Conservation (phyloP, 2,113 vertebrate genomes). For the Ictalurus punctatus region DNA sequence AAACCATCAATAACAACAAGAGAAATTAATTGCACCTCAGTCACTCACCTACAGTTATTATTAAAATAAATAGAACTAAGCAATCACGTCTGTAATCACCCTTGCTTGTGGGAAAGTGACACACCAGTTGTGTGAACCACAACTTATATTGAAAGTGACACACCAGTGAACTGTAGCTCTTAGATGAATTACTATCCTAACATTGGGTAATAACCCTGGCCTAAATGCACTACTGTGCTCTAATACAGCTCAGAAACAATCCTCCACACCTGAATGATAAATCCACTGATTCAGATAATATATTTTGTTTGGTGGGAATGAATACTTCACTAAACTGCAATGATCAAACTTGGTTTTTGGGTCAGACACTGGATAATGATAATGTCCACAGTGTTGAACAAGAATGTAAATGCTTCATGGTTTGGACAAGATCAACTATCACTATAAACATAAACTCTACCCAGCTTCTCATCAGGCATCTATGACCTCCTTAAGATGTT, state of each 20-base stretch:
- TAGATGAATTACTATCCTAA: too few relatives aligned
- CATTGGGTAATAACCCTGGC: too few relatives aligned
- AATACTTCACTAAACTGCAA: neutral
- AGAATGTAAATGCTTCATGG: neutral
- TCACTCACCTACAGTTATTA: too few relatives aligned
- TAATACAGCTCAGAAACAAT: neutral
- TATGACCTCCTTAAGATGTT: too few relatives aligned
- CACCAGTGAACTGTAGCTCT: too few relatives aligned
- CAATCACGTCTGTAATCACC: too few relatives aligned
- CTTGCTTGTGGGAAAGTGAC: too few relatives aligned
- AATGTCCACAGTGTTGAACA: neutral
- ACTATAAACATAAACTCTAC: neutral
- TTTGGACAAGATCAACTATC: neutral
- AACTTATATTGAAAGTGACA: too few relatives aligned
- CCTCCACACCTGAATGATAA: neutral
- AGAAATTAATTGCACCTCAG: neutral
- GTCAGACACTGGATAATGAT: neutral
- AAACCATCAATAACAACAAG: neutral
- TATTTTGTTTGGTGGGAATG: neutral
- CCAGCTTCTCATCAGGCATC: too few relatives aligned
- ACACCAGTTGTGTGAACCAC: too few relatives aligned
- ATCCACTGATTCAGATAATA: neutral
- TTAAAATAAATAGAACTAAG: too few relatives aligned
- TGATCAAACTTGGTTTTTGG: neutral
- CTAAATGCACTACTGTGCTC: too few relatives aligned